Base-by-base conservation (phyloP, 2,797 vertebrate genomes). In the Anas bernieri region DNA sequence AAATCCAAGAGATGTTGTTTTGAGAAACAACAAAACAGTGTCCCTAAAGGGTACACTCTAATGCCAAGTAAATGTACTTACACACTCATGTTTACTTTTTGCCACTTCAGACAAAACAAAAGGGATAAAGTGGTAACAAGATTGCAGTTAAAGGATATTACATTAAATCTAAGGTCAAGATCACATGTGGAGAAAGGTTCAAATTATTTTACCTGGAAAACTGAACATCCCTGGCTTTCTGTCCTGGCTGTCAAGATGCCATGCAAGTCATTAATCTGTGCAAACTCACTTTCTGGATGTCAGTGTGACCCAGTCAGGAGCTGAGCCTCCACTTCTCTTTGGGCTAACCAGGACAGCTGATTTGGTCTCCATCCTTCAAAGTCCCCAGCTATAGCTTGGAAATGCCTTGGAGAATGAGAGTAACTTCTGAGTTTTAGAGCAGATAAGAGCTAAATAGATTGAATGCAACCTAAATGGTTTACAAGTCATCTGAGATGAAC, bases 321-420 rank as follows among this genome's bases (percentile, higher is more conserved):
- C 3, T 0, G 0, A 79, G 20, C 3, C 16, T 17, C 8, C 6
- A 26, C 11, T 76, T 33, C n/a, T 66, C 6, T 31, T 63, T 59
- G 59, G 35, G 31, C 25, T 70, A 78, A 72, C n/a, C n/a, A 54
- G 45, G 4, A n/a, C 17, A 45, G 61, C 4, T 0, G 1, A 11
- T 63, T 39, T 37, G 11, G 12, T 72, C 63, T 89, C 39, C 22
- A 17, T 15, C 48, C 11, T 31, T 43, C 43, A 64, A 16, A 2
- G 2, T 17, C 37, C 67, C 73, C 39, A 70, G 9, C 33, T 72
- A 21, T 4, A 21, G 14, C 33, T 56, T 73, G 25, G 35, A 78
- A 93, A 79, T 37, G 37, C 8, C 18, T 52, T 79, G 28, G 18
- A 39, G 63, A 73, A 76, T 9, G 14, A 88, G 52, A 17, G 22